These are phyloP conservation scores for Spisula subtruncata DNA, from an alignment of 2,888 invertebrate genomes.

Conservation along the genomic window DNA sequence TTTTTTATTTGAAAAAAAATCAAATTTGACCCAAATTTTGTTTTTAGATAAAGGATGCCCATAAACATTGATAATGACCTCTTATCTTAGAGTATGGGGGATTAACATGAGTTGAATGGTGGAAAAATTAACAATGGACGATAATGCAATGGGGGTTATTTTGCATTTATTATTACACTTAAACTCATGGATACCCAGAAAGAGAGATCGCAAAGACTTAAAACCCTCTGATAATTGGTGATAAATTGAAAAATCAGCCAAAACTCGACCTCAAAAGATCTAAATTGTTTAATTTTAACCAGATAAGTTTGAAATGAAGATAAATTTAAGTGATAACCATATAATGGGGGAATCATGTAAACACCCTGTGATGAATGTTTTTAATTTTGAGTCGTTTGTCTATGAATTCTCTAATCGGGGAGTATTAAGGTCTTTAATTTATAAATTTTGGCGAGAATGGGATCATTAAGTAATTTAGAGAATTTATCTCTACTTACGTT, in stretches of 20 bases:
- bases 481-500: constrained; percentile 31
- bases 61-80: constrained; percentile 48
- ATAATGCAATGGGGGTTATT: constrained; percentile 59
- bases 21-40: constrained; percentile 41
- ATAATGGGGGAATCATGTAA: constrained; percentile 74
- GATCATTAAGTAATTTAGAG: constrained; percentile 29
- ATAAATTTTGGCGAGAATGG: constrained; percentile 62
- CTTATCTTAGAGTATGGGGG: constrained; percentile 62
- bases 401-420: constrained; percentile 65
- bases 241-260: constrained; percentile 76
- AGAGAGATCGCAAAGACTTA: constrained; percentile 61
- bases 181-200: constrained; percentile 41
- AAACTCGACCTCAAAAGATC: constrained; percentile 72
- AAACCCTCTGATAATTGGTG: constrained; percentile 72
- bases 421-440: constrained; percentile 73
- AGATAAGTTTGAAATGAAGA: constrained; percentile 76
- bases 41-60: not conserved
- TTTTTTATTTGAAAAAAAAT: not conserved
- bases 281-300: constrained; percentile 76
- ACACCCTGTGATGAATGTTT: constrained; percentile 74
- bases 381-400: constrained; percentile 74
- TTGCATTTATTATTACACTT: constrained; percentile 51
- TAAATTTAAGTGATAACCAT: constrained; percentile 73
- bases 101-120: constrained; percentile 57
- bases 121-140: constrained; percentile 64